These are phyloP conservation scores for Drosophila funebris DNA, from an alignment of 1,140 invertebrate species.

Conservation along the genomic window DNA sequence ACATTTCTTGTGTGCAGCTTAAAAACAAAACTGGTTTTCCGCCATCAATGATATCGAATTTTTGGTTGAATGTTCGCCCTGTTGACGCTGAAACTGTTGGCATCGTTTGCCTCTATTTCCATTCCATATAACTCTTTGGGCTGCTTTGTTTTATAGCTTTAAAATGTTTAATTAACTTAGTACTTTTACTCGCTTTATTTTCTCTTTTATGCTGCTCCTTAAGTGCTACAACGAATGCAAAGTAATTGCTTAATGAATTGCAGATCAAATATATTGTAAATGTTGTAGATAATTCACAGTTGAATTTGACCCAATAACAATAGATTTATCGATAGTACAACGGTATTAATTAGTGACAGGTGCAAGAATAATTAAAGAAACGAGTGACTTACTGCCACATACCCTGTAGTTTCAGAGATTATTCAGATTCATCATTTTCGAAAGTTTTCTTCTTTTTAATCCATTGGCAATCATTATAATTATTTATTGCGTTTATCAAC, in stretches of 20 bases:
- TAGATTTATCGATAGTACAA: background rate
- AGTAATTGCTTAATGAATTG: background rate
- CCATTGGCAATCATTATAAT: constrained; percentile 2
- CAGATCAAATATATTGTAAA: background rate
- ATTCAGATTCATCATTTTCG: constrained; percentile 10
- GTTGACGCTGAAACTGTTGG: constrained; percentile 21
- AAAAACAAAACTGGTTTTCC: constrained; percentile 69
- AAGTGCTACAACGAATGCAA: background rate
- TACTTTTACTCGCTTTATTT: constrained; percentile 16
- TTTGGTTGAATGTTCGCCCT: constrained; percentile 45
- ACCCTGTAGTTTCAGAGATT: background rate
- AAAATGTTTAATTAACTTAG: constrained; percentile 27
- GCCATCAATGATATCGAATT: constrained; percentile 65
- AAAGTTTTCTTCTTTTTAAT: constrained; percentile 10
- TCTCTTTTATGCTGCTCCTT: constrained; percentile 1
- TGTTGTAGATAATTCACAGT: background rate
- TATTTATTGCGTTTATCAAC: constrained; percentile 8
- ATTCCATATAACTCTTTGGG: constrained; percentile 19
- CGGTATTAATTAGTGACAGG: too few species aligned
- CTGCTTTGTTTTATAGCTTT: constrained; percentile 7
- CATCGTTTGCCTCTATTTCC: constrained; percentile 20
- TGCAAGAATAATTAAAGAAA: too few species aligned
- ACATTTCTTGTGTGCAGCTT: constrained; percentile 64
- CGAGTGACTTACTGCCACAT: background rate
- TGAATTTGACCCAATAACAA: background rate